These are phyloP conservation scores for Coregonus sp. DNA, from an alignment of 2,797 vertebrate genomes.

Conservation along the genomic window DNA sequence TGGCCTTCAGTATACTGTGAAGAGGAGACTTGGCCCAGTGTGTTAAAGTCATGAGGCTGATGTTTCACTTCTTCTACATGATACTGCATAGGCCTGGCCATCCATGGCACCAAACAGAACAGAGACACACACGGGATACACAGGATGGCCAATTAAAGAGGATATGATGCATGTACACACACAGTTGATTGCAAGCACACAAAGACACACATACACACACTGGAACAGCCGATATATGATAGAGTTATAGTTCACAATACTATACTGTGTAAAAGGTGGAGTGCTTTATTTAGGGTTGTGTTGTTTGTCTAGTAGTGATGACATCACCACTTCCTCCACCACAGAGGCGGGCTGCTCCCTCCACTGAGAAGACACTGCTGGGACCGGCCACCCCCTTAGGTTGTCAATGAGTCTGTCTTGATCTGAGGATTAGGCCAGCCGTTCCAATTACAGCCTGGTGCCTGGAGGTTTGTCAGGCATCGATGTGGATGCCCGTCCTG, in stretches of 20 bases:
- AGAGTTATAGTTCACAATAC: neutral
- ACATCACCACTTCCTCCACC: conserved; percentile 43
- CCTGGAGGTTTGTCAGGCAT: conserved; percentile 77
- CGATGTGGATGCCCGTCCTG: conserved; percentile 74
- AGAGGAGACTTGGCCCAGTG: conserved; percentile 34
- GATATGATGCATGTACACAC: neutral
- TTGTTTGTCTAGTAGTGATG: conserved; percentile 42
- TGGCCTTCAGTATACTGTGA: conserved; percentile 33
- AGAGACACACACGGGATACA: neutral
- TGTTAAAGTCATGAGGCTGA: conserved; percentile 30
- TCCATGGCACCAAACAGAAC: neutral
- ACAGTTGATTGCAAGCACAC: neutral
- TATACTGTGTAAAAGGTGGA: neutral
- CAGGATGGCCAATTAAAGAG: neutral
- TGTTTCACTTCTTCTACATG: conserved; percentile 29
- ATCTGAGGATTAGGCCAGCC: conserved; percentile 77
- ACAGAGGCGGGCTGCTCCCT: conserved; percentile 53
- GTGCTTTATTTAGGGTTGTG: neutral
- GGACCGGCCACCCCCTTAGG: conserved; percentile 66
- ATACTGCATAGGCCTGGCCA: neutral
- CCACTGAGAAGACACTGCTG: conserved; percentile 71
- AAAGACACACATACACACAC: neutral
- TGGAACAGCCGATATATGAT: neutral
- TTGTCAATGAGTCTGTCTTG: conserved; percentile 79
- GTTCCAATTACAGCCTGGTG: conserved; percentile 78